Percentiles rank a stretch among this genome's conserved stretches.
Conservation (phyloP, 2,113 vertebrate species). For the Potamarius usumacintae region DNA sequence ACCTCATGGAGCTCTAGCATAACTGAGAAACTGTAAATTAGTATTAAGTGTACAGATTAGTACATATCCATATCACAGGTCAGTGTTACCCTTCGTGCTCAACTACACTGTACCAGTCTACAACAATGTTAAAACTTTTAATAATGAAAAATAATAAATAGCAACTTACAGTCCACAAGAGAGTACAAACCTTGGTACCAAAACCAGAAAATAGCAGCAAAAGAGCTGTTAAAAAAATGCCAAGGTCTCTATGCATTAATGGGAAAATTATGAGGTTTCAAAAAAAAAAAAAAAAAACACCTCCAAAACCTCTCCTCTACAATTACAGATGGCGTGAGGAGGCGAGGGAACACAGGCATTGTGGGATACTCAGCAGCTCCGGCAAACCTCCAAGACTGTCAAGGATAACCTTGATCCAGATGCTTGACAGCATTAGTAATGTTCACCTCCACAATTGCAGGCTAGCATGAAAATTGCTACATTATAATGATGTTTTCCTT, state of each 20-base stretch:
- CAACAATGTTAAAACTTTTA: background rate
- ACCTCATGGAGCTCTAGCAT: background rate
- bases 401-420: slow-evolving; percentile 55
- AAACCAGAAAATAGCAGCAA: background rate
- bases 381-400: slow-evolving; percentile 52
- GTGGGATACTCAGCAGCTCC: slow-evolving; percentile 49
- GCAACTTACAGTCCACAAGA: background rate
- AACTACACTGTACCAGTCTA: background rate
- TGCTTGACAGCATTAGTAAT: slow-evolving; percentile 60
- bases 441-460: slow-evolving; percentile 49
- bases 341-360: slow-evolving; percentile 41
- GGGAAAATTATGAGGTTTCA: slow-evolving; percentile 2
- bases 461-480: slow-evolving; percentile 60
- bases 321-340: slow-evolving; percentile 61
- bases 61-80: background rate
- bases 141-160: background rate
- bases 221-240: background rate
- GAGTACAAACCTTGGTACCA: background rate
- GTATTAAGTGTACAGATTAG: background rate
- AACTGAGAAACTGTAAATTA: background rate
- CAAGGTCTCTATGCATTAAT: background rate
- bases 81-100: background rate
- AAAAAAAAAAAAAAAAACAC: background rate
- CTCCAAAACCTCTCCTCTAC: slow-evolving; percentile 51
- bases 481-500: slow-evolving; percentile 60